These are phyloP conservation scores for Brenthis hecate DNA, from an alignment of 2,888 invertebrate genomes.

Conservation along the genomic window DNA sequence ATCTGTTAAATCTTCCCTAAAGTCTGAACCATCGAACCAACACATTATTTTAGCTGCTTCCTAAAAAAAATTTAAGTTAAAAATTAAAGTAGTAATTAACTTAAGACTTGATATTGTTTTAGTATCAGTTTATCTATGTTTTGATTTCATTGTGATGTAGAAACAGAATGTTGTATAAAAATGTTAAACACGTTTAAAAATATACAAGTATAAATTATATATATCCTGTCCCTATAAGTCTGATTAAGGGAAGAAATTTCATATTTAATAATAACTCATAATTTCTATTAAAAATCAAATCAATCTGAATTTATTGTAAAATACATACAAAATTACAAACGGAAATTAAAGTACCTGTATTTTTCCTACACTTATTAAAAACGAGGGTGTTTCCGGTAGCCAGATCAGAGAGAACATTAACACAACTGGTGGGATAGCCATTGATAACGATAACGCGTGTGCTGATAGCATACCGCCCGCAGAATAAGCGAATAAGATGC, in stretches of 20 bases:
- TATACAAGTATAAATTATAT: too few species aligned
- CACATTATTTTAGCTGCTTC: conserved; percentile 77
- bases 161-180: too few species aligned
- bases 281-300: too few species aligned
- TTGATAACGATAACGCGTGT: conserved; percentile 66
- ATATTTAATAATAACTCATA: too few species aligned
- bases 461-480: conserved; percentile 72
- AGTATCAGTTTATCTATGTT: too few species aligned
- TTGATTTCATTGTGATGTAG: too few species aligned
- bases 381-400: conserved; percentile 75
- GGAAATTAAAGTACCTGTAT: conserved; percentile 58
- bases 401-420: conserved; percentile 68
- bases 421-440: conserved; percentile 65
- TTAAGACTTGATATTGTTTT: not conserved
- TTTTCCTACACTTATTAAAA: conserved; percentile 69
- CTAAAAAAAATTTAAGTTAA: conserved; percentile 44
- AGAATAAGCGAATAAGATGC: conserved; percentile 71
- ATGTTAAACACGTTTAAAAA: too few species aligned
- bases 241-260: too few species aligned
- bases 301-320: too few species aligned
- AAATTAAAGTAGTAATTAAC: not conserved
- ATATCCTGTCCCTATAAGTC: too few species aligned
- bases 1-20: conserved; percentile 72
- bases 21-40: conserved; percentile 79
- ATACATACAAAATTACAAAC: too few species aligned